Base-by-base conservation (phyloP, 2,888 invertebrate genomes). In the Euclidia mi region DNA sequence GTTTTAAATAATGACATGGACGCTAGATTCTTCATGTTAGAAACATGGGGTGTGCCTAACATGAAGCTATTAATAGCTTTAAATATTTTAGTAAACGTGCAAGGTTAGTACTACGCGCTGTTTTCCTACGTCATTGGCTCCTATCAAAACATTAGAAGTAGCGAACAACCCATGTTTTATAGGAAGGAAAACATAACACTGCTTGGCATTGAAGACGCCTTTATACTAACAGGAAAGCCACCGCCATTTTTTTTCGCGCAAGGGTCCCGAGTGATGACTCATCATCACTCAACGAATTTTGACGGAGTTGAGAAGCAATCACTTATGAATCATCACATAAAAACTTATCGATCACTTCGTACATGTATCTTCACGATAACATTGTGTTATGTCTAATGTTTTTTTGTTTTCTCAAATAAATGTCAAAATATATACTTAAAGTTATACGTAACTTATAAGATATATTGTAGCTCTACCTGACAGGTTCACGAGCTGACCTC, bases 61-160 rank as follows among this genome's bases (percentile, higher is more conserved):
- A 63, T 38, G 50, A 53, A 49, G 47, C 49, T 65, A 62, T 66
- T 66, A 71, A 67, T 64, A 58, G 60, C 41, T 61, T 67, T 49
- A 65, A 67, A 74, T 68, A 70, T 70, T 74, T 66, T 56, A 68
- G 76, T 73, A 61, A 65, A 64, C 57, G 58, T 35, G 58, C 74
- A 75, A 80, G 79, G 76, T 71, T 67, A 70, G 29, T 45, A 49
- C 48, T 38, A 75, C 53, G 55, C 40, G 51, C 56, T 50, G 45
- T 62, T 59, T 51, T 48, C 44, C 48, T 49, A 56, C 45, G 64
- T 63, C 63, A 71, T 72, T 68, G 60, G 56, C 56, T 59, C 62
- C 58, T 44, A 49, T 65, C 74, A 76, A 60, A 66, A 66, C 65
- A 67, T 76, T 71, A 59, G 56, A 51, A 48, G 44, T 52, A 40